A percentile compares a stretch with the other conserved stretches of the same genome.
Evolutionary conservation across 2,888 invertebrate species (phyloP).

Genomic region (Zonitis immaculata): DNA sequence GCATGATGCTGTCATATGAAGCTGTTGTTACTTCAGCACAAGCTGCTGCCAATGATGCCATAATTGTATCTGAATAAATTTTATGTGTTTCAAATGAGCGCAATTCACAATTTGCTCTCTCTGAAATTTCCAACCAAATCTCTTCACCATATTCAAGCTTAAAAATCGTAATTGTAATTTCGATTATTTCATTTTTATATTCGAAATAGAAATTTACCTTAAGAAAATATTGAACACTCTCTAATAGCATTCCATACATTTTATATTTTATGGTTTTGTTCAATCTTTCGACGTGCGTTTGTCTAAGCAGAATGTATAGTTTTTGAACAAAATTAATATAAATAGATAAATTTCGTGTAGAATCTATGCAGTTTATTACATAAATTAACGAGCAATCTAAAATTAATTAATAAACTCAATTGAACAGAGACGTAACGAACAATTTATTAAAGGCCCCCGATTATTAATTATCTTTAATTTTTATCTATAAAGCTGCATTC

Average conservation of each 20-base stretch:
- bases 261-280: slow-evolving; percentile 19
- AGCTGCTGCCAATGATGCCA: slow-evolving; percentile 70
- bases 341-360: slow-evolving; percentile 15
- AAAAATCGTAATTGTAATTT: too few species aligned
- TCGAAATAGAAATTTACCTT: too few species aligned
- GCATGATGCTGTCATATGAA: slow-evolving; percentile 72
- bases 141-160: slow-evolving; percentile 75
- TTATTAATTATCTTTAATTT: too few species aligned
- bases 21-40: slow-evolving; percentile 58
- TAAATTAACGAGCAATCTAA: slow-evolving; percentile 1
- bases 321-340: slow-evolving; percentile 16
- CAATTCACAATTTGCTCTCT: slow-evolving; percentile 64
- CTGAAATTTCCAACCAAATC: slow-evolving; percentile 66
- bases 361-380: slow-evolving; percentile 8
- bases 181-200: too few species aligned
- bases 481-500: too few species aligned
- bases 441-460: too few species aligned
- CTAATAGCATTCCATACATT: slow-evolving; percentile 83
- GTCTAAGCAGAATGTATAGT: slow-evolving; percentile 7
- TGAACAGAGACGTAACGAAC: not conserved
- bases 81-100: slow-evolving; percentile 75
- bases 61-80: slow-evolving; percentile 73
- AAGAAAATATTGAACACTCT: slow-evolving; percentile 77
- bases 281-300: not conserved
- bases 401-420: slow-evolving; percentile 12